These are phyloP conservation scores for Agelaius phoeniceus DNA, from an alignment of 2,113 vertebrate genomes.

Conservation along the genomic window DNA sequence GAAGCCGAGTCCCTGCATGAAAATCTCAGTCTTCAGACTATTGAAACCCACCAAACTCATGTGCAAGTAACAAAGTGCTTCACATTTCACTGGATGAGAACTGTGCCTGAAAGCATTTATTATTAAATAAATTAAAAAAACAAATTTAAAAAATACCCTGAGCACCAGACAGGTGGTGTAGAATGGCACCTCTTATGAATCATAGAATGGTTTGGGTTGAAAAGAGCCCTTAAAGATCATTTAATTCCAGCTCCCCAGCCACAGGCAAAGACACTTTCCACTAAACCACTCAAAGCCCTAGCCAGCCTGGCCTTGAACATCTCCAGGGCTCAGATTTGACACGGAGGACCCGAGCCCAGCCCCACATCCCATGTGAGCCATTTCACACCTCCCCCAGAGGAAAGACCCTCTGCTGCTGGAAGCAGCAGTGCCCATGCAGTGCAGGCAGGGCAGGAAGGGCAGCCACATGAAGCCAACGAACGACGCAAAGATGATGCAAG, in stretches of 20 bases:
- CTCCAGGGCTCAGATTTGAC: neutral
- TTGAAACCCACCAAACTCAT: accelerated
- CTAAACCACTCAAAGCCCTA: neutral
- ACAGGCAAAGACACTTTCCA: neutral
- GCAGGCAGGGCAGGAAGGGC: neutral
- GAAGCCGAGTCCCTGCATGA: neutral
- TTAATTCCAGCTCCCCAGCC: neutral
- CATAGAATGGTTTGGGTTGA: neutral
- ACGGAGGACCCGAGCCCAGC: accelerated
- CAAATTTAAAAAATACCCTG: neutral
- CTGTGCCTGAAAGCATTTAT: neutral
- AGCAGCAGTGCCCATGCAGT: neutral
- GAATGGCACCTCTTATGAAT: accelerated
- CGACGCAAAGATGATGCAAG: neutral
- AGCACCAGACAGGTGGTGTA: accelerated
- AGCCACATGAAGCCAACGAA: neutral
- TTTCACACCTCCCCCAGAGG: neutral
- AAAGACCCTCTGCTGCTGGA: neutral
- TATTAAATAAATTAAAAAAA: neutral
- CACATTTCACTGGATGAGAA: neutral
- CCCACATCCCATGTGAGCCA: neutral
- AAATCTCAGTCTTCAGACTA: neutral
- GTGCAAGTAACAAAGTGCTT: neutral
- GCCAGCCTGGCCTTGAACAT: neutral
- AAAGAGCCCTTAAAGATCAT: neutral